phyloP scores from a whole-genome alignment of 2,888 invertebrate species.

The Diarsia mendica region DNA sequence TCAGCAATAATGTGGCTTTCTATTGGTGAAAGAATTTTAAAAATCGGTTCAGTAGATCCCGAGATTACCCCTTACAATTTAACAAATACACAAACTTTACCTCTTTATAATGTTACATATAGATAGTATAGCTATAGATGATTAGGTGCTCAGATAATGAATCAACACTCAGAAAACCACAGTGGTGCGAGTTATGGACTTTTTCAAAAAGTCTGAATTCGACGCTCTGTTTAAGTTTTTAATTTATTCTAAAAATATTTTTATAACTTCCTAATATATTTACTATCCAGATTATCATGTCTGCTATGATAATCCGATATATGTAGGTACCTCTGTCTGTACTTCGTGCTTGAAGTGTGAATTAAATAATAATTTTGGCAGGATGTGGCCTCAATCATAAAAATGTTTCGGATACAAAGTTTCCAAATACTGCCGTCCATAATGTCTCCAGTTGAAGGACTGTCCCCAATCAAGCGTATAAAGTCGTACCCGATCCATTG shows the following conservation, averaged over 20 bases:
- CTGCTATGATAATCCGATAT: neutral
- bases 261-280: neutral
- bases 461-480: conserved; percentile 53
- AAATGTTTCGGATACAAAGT: conserved; percentile 16
- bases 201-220: neutral
- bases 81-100: too few species aligned
- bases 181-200: neutral
- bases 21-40: too few species aligned
- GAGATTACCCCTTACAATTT: too few species aligned
- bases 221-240: conserved; percentile 1
- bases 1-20: too few species aligned
- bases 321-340: too few species aligned
- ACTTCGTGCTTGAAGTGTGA: too few species aligned
- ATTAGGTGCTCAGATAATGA: neutral
- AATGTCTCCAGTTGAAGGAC: conserved; percentile 42
- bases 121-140: too few species aligned
- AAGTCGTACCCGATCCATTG: conserved; percentile 63
- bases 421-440: conserved; percentile 25
- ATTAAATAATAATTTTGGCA: neutral
- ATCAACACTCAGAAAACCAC: neutral
- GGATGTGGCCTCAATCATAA: conserved; percentile 14
- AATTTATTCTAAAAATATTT: neutral
- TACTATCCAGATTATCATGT: neutral
- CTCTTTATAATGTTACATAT: too few species aligned
- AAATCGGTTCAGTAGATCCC: too few species aligned